Evolutionary conservation across 2,888 invertebrate species (phyloP), one percentile per base, ranked within the genome.

Genomic region (Thereva unica): DNA sequence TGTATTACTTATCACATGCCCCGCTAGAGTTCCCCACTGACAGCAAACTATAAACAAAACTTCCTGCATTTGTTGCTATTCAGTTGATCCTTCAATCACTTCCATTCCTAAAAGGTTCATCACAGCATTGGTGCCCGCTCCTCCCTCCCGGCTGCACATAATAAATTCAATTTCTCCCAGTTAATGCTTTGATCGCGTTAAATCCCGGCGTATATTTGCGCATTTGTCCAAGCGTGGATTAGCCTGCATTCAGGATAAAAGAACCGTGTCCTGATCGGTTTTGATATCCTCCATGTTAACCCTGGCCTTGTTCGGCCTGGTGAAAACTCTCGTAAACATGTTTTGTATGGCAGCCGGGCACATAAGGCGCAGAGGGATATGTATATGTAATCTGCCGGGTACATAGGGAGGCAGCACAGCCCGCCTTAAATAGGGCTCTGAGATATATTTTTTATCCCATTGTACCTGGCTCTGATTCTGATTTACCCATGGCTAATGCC

Each of bases 211-310:
- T 44, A 56, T 44, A 56, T 56, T 44, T 56, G 34, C 42, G 42
- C 56, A 56, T 56, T 56, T 56, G 56, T 12, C 34, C 56, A 42
- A 34, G 56, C 56, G 42, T 56, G 44, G 56, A 56, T 56, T 56
- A 56, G 44, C 56, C 9, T 56, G 9, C 44, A 44, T 35, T 38
- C 9, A 4, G 42, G 44, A 56, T 56, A 56, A 56, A 44, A 23
- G 23, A 2, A n/a, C 44, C 34, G 9, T 9, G 44, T 34, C 23
- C 35, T 56, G 56, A 9, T 35, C 44, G n/a, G 12, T 35, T 44
- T 56, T 56, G 44, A 44, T 34, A 9, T 44, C 10, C 9, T 44
- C 35, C 38, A 44, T 44, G 44, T 56, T n/a, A 44, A 23, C 35
- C 42, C 44, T n/a, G 12, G 34, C 34, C 44, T 44, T 42, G 23